Conservation (phyloP, 2,888 invertebrate genomes). For the Chymomyza caudatula region DNA sequence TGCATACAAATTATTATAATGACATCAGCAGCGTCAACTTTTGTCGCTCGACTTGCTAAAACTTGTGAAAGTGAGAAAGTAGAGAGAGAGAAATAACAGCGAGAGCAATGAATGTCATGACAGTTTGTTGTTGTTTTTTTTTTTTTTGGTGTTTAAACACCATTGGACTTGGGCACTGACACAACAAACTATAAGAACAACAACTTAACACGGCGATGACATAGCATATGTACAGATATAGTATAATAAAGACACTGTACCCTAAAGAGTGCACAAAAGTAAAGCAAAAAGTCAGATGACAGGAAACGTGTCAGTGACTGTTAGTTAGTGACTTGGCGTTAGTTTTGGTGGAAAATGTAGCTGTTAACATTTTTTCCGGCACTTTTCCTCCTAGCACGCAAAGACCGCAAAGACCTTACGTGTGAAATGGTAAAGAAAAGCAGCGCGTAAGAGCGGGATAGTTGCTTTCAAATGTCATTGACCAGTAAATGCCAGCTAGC, state of each 20-base stretch:
- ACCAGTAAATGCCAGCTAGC: slow-evolving; percentile 65
- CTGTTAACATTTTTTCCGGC: slow-evolving; percentile 58
- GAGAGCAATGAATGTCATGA: slow-evolving; percentile 41
- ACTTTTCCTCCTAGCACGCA: slow-evolving; percentile 57
- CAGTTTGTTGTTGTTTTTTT: slow-evolving; percentile 24
- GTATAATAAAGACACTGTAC: neutral
- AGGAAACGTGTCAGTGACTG: slow-evolving; percentile 56
- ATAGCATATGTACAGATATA: slow-evolving; percentile 26
- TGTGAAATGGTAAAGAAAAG: neutral
- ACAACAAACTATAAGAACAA: slow-evolving; percentile 4
- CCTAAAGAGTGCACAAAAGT: slow-evolving; percentile 14
- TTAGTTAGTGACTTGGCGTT: slow-evolving; percentile 55
- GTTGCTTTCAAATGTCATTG: slow-evolving; percentile 70
- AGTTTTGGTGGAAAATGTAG: slow-evolving; percentile 52
- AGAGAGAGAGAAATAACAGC: slow-evolving; percentile 11
- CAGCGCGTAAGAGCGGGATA: slow-evolving; percentile 5
- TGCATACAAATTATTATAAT: slow-evolving; percentile 67
- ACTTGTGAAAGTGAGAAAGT: slow-evolving; percentile 62
- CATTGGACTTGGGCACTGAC: slow-evolving; percentile 14
- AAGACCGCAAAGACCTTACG: slow-evolving; percentile 19
- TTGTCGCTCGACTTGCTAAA: slow-evolving; percentile 22
- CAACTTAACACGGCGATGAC: slow-evolving; percentile 35
- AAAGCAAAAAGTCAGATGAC: slow-evolving; percentile 45
- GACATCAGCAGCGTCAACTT: slow-evolving; percentile 53
- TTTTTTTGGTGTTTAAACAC: slow-evolving; percentile 3